Conservation (phyloP, 2,113 vertebrate species). For the Phocoena phocoena region DNA sequence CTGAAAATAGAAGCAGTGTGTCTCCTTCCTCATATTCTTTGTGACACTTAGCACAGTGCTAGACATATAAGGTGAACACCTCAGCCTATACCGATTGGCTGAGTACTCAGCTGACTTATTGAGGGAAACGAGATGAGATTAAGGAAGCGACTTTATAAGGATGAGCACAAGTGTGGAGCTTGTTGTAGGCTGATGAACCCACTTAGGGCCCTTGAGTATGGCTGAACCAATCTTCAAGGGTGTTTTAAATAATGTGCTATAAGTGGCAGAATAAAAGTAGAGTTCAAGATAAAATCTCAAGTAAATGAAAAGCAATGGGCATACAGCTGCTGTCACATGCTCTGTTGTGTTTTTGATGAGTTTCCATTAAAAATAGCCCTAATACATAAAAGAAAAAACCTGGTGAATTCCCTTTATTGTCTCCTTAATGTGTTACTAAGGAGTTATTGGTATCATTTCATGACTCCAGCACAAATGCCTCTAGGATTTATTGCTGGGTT, state of each 20-base stretch:
- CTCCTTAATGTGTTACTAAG: slow-evolving; percentile 61
- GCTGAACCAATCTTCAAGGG: neutral
- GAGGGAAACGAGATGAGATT: neutral
- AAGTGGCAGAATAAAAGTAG: neutral
- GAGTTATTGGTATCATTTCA: slow-evolving; percentile 77
- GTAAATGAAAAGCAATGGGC: slow-evolving; percentile 18
- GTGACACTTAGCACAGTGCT: neutral
- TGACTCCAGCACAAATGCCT: slow-evolving; percentile 64
- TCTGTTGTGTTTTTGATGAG: neutral
- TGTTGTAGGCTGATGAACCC: neutral
- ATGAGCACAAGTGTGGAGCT: neutral
- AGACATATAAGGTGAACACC: neutral
- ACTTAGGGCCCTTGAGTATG: neutral
- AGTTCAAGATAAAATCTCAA: slow-evolving; percentile 40
- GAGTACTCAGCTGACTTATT: neutral
- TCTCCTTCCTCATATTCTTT: neutral
- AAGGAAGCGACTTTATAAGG: neutral
- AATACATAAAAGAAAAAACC: neutral
- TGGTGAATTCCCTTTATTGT: slow-evolving; percentile 41
- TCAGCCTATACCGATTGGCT: neutral
- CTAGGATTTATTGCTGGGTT: slow-evolving; percentile 81
- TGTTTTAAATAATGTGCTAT: slow-evolving; percentile 29
- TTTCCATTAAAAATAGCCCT: slow-evolving; percentile 62
- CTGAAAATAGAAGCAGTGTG: neutral
- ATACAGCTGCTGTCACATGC: neutral